phyloP scores from a whole-genome alignment of 2,888 invertebrate species.

The Oscheius sp. region DNA sequence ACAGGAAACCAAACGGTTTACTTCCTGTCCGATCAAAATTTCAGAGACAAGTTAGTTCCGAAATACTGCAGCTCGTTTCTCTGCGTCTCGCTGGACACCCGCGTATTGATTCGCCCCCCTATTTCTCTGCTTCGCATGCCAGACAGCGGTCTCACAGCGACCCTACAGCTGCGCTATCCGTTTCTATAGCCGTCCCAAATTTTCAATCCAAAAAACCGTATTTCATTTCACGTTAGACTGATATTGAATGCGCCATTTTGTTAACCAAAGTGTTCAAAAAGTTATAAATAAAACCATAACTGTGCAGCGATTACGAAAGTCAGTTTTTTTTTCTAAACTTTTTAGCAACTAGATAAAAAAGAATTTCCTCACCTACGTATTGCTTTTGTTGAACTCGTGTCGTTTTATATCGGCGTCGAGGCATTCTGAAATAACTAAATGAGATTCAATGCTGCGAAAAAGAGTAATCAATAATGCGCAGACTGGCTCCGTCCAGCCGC shows the following conservation, averaged over 20 bases:
- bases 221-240: too few relatives aligned
- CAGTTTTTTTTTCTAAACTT: too few relatives aligned
- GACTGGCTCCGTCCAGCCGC: not conserved
- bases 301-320: too few relatives aligned
- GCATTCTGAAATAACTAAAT: too few relatives aligned
- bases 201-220: too few relatives aligned
- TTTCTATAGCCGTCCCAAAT: conserved; percentile 20
- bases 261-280: too few relatives aligned
- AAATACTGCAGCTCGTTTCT: conserved; percentile 24
- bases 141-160: conserved; percentile 27
- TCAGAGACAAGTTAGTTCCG: not conserved
- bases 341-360: too few relatives aligned
- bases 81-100: conserved; percentile 19
- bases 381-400: too few relatives aligned
- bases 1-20: not conserved
- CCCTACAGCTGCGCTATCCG: conserved; percentile 14
- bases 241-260: too few relatives aligned
- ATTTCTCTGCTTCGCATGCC: conserved; percentile 6
- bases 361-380: too few relatives aligned
- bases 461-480: not conserved
- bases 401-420: too few relatives aligned
- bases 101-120: conserved; percentile 20
- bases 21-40: conserved; percentile 6
- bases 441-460: not conserved
- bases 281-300: too few relatives aligned